phyloP scores from a whole-genome alignment of 1,140 invertebrate species.

The Neodiprion virginianus region DNA sequence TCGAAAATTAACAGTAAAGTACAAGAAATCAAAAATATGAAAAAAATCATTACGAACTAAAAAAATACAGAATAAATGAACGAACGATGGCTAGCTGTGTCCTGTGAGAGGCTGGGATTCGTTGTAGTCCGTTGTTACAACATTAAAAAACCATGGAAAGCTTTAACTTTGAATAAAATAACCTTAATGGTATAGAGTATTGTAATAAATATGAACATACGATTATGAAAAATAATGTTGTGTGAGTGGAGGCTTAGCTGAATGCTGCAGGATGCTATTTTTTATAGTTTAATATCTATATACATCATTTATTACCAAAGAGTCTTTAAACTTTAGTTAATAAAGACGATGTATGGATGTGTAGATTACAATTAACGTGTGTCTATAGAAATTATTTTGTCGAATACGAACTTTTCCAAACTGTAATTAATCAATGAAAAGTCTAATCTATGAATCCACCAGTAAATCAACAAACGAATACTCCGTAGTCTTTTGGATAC shows the following conservation, averaged over 20 bases:
- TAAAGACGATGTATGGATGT: not conserved
- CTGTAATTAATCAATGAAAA: too few relatives aligned
- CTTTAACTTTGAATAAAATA: constrained; percentile 54
- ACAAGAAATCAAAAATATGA: not conserved
- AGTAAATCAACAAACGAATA: too few relatives aligned
- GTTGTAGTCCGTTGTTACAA: constrained; percentile 32
- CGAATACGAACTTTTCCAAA: too few relatives aligned
- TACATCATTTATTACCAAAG: not conserved
- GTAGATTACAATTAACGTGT: too few relatives aligned
- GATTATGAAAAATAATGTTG: constrained; percentile 9
- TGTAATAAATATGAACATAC: constrained; percentile 15
- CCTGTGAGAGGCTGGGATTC: constrained; percentile 20
- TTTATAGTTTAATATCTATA: not conserved
- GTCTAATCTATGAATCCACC: too few relatives aligned
- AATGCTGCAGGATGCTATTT: not conserved
- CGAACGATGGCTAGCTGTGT: constrained; percentile 28
- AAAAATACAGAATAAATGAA: constrained; percentile 23
- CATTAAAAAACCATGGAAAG: constrained; percentile 45
- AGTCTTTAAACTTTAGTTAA: not conserved
- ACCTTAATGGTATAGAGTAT: constrained; percentile 39
- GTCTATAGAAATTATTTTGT: too few relatives aligned
- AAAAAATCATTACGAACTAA: not conserved
- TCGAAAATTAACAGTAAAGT: not conserved
- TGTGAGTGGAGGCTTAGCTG: constrained; percentile 9
- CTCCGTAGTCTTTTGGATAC: too few relatives aligned